phyloP scores from a whole-genome alignment of 1,140 invertebrate species.

The Maniola jurtina region DNA sequence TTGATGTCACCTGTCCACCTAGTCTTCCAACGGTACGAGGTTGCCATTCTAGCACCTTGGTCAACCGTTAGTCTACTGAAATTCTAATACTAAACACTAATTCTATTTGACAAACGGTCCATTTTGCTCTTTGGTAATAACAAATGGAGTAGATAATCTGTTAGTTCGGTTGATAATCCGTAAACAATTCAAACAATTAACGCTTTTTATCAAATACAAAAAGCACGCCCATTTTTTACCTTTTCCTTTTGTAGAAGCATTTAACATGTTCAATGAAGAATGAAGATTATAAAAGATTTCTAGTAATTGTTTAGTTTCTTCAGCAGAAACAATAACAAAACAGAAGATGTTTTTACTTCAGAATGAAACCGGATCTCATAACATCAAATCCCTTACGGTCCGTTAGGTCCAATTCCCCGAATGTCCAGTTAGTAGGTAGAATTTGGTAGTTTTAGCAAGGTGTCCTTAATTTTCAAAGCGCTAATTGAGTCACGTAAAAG shows the following conservation, averaged over 20 bases:
- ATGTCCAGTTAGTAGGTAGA: too few species aligned
- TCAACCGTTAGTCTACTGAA: background rate
- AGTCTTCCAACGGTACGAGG: background rate
- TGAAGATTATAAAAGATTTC: background rate
- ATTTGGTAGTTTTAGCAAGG: too few species aligned
- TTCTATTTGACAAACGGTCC: slow-evolving; percentile 5
- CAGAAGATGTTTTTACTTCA: background rate
- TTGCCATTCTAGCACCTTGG: background rate
- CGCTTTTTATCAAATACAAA: slow-evolving; percentile 1
- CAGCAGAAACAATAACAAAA: background rate
- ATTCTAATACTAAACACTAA: slow-evolving; percentile 8
- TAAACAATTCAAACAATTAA: slow-evolving; percentile 6
- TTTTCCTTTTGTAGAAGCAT: background rate
- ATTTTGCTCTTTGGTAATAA: slow-evolving; percentile 1
- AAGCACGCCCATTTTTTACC: slow-evolving; percentile 4
- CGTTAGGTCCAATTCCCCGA: too few species aligned
- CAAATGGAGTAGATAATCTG: slow-evolving; percentile 11
- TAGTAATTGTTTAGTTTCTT: background rate
- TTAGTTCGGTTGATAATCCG: slow-evolving; percentile 10
- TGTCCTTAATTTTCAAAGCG: too few species aligned
- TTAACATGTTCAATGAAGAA: slow-evolving; percentile 8
- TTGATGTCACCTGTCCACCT: too few species aligned
- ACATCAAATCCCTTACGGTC: background rate
- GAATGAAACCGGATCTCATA: background rate
- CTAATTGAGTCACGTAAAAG: too few species aligned